Conservation (phyloP, 2,888 invertebrate genomes). For the Heliconius ismenius region DNA sequence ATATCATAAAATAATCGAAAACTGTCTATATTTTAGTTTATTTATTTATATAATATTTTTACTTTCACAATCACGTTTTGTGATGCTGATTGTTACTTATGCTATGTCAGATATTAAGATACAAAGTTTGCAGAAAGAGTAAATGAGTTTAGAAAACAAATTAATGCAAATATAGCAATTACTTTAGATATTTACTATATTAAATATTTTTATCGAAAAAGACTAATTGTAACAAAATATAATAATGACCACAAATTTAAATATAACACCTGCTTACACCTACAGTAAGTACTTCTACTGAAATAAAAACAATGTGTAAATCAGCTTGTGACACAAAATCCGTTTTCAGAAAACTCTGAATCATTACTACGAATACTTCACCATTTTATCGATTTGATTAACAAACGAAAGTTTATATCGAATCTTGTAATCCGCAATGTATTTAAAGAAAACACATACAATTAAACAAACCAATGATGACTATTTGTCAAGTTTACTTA, state of each 20-base stretch:
- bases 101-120: not conserved
- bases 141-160: not conserved
- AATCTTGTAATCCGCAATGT: not conserved
- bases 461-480: too few species aligned
- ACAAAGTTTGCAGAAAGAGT: not conserved
- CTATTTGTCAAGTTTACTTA: not conserved
- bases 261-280: not conserved
- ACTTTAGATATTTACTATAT: not conserved
- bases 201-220: not conserved
- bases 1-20: not conserved
- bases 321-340: not conserved
- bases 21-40: not conserved
- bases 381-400: not conserved
- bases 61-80: not conserved
- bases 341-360: not conserved
- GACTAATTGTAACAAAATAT: not conserved
- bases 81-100: not conserved
- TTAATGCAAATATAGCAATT: not conserved
- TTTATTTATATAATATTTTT: not conserved
- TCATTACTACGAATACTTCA: not conserved
- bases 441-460: not conserved
- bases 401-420: not conserved
- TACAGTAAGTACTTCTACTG: too few species aligned
- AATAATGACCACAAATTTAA: not conserved
- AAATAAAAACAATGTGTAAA: not conserved